Conservation (phyloP, 1,140 invertebrate genomes). For the Papilio aristodemus region DNA sequence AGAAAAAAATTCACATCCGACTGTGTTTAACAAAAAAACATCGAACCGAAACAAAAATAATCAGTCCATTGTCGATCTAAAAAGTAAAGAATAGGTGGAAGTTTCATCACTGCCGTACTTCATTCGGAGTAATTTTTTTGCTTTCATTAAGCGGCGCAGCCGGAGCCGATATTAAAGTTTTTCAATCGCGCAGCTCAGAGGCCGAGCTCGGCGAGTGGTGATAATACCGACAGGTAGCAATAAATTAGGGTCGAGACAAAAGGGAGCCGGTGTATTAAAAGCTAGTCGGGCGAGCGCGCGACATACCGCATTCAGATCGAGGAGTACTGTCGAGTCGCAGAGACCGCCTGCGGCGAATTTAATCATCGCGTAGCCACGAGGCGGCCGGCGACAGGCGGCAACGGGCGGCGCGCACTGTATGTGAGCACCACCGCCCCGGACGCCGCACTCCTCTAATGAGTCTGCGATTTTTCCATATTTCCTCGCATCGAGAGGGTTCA, state of each 20-base stretch:
- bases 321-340: constrained; percentile 29
- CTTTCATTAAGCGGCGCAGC: constrained; percentile 11
- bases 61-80: not conserved
- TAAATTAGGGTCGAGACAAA: constrained; percentile 31
- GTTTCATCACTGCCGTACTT: not conserved
- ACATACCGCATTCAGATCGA: constrained; percentile 13
- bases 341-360: constrained; percentile 26
- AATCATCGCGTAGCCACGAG: constrained; percentile 19
- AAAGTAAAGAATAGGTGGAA: not conserved
- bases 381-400: not conserved
- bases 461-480: constrained; percentile 32
- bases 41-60: not conserved
- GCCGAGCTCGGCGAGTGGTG: constrained; percentile 16
- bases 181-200: constrained; percentile 16
- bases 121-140: constrained; percentile 10
- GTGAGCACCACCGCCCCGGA: constrained; percentile 5
- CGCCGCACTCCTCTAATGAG: constrained; percentile 30
- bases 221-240: constrained; percentile 30
- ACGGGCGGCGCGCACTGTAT: not conserved
- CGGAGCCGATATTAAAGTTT: constrained; percentile 22
- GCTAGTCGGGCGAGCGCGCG: constrained; percentile 5
- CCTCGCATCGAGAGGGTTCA: constrained; percentile 23
- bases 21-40: not conserved
- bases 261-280: constrained; percentile 20
- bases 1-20: not conserved